A percentile compares a stretch with the other conserved stretches of the same genome.
Evolutionary conservation across 2,888 invertebrate genomes (phyloP).

Genomic region (Trachelus tabidus): DNA sequence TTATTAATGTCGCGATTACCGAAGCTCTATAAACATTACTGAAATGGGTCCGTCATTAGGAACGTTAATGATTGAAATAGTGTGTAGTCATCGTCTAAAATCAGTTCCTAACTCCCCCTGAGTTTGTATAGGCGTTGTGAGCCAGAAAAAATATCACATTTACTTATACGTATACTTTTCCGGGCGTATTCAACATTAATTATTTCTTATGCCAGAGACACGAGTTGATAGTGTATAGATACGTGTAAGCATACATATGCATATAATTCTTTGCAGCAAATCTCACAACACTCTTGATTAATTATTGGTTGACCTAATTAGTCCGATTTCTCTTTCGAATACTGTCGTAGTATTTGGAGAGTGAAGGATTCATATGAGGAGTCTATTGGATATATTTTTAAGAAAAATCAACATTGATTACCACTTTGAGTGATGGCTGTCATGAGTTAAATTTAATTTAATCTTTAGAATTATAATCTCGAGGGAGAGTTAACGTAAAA

Average conservation of each 20-base stretch:
- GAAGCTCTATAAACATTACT: neutral
- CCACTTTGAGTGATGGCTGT: neutral
- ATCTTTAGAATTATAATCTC: neutral
- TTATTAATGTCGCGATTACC: neutral
- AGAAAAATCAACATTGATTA: neutral
- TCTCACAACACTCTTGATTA: neutral
- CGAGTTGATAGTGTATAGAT: neutral
- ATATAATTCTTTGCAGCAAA: neutral
- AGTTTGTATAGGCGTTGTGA: neutral
- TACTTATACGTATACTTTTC: neutral
- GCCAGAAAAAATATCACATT: neutral
- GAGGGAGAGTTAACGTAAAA: neutral
- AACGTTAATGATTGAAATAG: neutral
- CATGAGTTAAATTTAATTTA: neutral
- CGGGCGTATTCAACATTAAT: neutral
- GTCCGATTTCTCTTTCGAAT: neutral
- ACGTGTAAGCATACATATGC: neutral
- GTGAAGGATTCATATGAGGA: neutral
- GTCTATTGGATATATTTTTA: neutral
- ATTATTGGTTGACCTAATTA: neutral
- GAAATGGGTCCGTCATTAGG: neutral
- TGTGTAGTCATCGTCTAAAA: neutral
- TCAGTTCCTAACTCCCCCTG: neutral
- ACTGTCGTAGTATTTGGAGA: neutral
- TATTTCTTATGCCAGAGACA: neutral